Percentiles rank a stretch among this genome's conserved stretches.
Evolutionary conservation across 2,113 vertebrate species (phyloP).

Genomic region (Terrapene triunguis): DNA sequence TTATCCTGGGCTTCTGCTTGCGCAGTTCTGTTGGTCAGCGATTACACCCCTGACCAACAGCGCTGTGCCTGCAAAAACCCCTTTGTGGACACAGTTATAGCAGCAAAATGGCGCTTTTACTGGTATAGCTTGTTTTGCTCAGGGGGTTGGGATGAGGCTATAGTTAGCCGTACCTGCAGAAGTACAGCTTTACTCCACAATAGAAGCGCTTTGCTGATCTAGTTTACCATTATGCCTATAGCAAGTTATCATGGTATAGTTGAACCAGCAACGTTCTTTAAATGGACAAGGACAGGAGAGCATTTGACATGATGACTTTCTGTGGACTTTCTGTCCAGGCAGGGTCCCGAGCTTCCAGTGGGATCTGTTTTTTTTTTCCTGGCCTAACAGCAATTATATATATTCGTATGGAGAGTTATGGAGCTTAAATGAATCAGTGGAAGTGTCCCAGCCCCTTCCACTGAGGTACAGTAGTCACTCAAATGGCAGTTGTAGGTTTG

Average conservation of each 20-base stretch:
- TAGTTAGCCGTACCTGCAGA: not conserved
- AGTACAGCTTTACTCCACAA: not conserved
- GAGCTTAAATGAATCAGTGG: not conserved
- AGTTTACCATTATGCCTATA: not conserved
- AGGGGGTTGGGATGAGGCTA: not conserved
- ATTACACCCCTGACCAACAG: not conserved
- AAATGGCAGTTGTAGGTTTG: not conserved
- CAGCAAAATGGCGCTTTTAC: not conserved
- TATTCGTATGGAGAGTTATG: not conserved
- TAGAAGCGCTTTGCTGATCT: not conserved
- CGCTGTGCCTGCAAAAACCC: not conserved
- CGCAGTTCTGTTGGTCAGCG: fast-evolving
- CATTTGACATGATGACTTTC: not conserved
- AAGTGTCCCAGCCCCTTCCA: not conserved
- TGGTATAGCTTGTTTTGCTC: not conserved
- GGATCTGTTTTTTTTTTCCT: not conserved
- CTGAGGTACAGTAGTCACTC: not conserved
- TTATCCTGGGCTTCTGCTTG: not conserved
- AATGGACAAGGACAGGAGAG: not conserved
- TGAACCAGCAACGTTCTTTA: not conserved
- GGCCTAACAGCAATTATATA: not conserved
- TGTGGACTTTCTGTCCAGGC: not conserved
- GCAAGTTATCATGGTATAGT: not conserved
- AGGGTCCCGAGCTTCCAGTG: not conserved
- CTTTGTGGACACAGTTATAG: not conserved